A percentile compares a stretch with the other conserved stretches of the same genome.
Conservation (phyloP, 2,113 vertebrate species). For the Thamnophis sirtalis region DNA sequence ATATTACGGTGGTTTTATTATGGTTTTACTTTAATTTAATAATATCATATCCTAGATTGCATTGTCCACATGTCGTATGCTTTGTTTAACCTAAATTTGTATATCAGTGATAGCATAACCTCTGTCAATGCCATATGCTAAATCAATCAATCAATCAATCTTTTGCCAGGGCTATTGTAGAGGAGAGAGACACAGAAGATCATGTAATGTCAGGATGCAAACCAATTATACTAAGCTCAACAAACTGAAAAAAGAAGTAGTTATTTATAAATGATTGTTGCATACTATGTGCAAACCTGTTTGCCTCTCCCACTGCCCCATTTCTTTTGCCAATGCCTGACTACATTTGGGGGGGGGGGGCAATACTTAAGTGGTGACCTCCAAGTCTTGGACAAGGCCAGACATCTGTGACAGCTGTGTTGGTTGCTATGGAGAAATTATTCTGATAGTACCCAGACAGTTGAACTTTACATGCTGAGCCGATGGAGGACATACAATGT, state of each 20-base stretch:
- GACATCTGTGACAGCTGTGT: slow-evolving; percentile 2
- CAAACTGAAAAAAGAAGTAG: not conserved
- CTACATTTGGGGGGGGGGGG: not conserved
- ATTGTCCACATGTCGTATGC: no score
- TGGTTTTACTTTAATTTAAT: not conserved
- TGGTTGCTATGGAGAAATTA: slow-evolving; percentile 16
- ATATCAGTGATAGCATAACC: no score
- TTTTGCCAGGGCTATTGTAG: not conserved
- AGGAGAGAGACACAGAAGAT: not conserved
- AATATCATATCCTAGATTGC: not conserved
- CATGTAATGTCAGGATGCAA: not conserved
- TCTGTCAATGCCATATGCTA: no score
- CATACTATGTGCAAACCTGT: not conserved
- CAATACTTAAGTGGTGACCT: not conserved
- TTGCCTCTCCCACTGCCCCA: not conserved
- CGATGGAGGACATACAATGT: slow-evolving; percentile 54
- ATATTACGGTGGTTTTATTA: not conserved
- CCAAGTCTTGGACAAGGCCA: not conserved
- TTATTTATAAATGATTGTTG: not conserved
- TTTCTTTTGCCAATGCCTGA: not conserved
- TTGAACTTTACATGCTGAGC: slow-evolving; percentile 51
- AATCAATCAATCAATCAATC: no score
- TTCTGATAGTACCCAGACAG: slow-evolving; percentile 23
- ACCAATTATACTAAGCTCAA: not conserved
- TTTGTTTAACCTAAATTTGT: no score